phyloP scores from a whole-genome alignment of 2,113 vertebrate species.

The Nothobranchius kuhntae region DNA sequence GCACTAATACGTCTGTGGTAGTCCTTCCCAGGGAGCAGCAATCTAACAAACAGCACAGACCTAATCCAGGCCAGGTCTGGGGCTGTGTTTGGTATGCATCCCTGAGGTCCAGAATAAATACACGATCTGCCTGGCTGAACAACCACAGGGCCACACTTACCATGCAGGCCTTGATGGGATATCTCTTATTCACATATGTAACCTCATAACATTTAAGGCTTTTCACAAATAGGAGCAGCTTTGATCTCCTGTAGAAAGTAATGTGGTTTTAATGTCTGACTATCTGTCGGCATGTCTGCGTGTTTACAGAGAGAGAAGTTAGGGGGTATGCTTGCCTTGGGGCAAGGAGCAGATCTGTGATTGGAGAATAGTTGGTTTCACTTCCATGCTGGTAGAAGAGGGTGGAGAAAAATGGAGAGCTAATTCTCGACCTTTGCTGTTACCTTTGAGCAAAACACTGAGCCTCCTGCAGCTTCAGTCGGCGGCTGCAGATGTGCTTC shows the following conservation, averaged over 20 bases:
- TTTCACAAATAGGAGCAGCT: slow-evolving; percentile 74
- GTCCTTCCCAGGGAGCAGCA: slow-evolving; percentile 66
- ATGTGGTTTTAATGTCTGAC: slow-evolving; percentile 76
- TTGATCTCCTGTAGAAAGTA: slow-evolving; percentile 76
- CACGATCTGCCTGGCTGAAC: slow-evolving; percentile 52
- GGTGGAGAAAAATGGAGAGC: slow-evolving; percentile 39
- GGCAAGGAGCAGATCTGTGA: slow-evolving; percentile 29
- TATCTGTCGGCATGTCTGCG: slow-evolving; percentile 60
- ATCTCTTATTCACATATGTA: slow-evolving; percentile 73
- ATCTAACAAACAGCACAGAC: slow-evolving; percentile 74
- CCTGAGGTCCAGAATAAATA: slow-evolving; percentile 75
- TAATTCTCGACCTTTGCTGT: slow-evolving; percentile 8
- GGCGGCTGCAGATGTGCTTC: no score
- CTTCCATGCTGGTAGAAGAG: slow-evolving; percentile 30
- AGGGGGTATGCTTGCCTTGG: slow-evolving; percentile 43
- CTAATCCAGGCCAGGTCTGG: slow-evolving; percentile 76
- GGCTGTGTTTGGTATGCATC: slow-evolving; percentile 75
- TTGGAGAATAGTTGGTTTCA: slow-evolving; percentile 37
- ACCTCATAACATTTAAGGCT: slow-evolving; percentile 72
- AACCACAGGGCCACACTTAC: slow-evolving; percentile 43
- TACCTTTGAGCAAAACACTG: slow-evolving; percentile 57
- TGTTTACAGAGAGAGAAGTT: slow-evolving; percentile 52
- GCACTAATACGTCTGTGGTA: slow-evolving; percentile 53
- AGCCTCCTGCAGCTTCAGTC: background rate
- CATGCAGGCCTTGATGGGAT: slow-evolving; percentile 63